Evolutionary conservation across 2,888 invertebrate genomes (phyloP).

Genomic region (Melieria omissa): DNA sequence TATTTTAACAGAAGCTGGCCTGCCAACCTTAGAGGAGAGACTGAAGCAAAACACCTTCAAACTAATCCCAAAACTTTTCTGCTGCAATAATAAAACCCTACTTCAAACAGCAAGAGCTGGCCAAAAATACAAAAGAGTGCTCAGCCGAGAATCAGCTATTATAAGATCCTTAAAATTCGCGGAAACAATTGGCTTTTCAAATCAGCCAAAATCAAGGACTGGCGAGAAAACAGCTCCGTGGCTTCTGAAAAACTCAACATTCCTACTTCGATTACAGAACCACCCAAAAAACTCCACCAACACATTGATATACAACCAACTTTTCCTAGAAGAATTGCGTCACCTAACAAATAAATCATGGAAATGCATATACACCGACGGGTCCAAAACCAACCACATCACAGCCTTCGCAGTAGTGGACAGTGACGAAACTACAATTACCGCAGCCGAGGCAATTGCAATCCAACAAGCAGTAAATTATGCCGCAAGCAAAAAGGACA

Average conservation of each 20-base stretch:
- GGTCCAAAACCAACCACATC: neutral
- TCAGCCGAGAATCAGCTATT: neutral
- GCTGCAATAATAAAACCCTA: neutral
- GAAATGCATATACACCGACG: neutral
- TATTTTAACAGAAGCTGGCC: no score
- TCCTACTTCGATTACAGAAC: neutral
- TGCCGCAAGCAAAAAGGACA: neutral
- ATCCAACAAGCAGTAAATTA: neutral
- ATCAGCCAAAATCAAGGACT: neutral
- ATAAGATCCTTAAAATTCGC: neutral
- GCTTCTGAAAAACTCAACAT: neutral
- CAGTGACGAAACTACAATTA: neutral
- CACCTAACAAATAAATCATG: no score
- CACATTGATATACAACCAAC: neutral
- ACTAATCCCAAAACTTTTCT: neutral
- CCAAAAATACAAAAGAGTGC: neutral
- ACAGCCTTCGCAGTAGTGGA: neutral
- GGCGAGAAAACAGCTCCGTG: neutral
- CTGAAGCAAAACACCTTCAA: neutral
- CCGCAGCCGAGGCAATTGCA: neutral
- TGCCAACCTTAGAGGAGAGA: neutral
- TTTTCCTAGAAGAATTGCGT: neutral
- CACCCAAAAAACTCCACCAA: neutral
- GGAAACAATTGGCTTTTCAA: neutral
- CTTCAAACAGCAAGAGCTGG: neutral